phyloP scores from a whole-genome alignment of 2,797 vertebrate species.

The Allenopithecus nigroviridis region DNA sequence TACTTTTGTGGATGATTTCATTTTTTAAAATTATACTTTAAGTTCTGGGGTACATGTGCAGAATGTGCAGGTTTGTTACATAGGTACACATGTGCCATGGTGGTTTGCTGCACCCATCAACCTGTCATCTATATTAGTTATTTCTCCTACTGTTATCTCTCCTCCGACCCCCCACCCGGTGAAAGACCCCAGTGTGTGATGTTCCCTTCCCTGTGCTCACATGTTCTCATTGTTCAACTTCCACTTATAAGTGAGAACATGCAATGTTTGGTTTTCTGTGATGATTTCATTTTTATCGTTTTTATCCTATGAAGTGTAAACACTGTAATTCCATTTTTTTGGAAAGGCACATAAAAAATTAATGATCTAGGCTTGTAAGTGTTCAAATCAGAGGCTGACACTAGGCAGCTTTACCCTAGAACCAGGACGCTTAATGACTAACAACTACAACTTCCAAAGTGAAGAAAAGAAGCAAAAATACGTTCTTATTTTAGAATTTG shows the following conservation, averaged over 20 bases:
- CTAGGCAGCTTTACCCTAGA: background rate
- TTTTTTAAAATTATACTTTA: background rate
- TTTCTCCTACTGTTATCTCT: background rate
- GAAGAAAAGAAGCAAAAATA: background rate
- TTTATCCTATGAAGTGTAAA: background rate
- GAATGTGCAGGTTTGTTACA: background rate
- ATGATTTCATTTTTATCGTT: background rate
- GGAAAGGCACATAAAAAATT: background rate
- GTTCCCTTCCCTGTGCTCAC: background rate
- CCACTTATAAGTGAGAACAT: background rate
- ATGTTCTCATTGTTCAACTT: background rate
- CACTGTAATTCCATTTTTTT: background rate
- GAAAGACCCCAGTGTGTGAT: background rate
- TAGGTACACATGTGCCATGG: background rate
- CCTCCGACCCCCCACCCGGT: background rate
- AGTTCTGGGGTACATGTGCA: background rate
- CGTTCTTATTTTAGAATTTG: background rate
- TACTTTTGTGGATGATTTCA: constrained; percentile 1
- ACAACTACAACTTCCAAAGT: background rate
- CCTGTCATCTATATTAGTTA: background rate
- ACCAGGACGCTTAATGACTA: background rate
- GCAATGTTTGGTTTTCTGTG: background rate
- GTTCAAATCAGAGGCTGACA: background rate
- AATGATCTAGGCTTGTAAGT: background rate
- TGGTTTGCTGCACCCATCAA: background rate